phyloP scores from a whole-genome alignment of 2,113 vertebrate genomes.

The Halcyon malimbica region DNA sequence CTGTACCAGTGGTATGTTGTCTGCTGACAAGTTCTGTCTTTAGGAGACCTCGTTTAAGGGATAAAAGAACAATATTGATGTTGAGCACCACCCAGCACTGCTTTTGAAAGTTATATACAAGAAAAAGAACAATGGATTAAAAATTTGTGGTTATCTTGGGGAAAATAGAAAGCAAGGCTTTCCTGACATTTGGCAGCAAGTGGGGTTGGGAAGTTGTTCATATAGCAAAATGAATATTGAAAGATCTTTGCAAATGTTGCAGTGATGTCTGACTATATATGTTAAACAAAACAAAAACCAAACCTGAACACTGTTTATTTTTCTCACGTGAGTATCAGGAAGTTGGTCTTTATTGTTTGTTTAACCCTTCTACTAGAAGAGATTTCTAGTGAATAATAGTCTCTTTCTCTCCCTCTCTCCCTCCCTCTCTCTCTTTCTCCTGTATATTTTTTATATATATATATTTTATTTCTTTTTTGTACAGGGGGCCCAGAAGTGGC shows the following conservation, averaged over 20 bases:
- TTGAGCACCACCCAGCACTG: neutral
- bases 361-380: neutral
- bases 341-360: neutral
- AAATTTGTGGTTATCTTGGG: neutral
- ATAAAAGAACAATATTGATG: neutral
- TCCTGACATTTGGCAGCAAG: neutral
- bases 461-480: neutral
- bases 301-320: neutral
- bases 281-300: neutral
- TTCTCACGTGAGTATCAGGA: neutral
- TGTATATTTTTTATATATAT: neutral
- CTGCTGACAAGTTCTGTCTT: neutral
- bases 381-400: neutral
- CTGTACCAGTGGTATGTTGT: neutral
- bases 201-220: neutral
- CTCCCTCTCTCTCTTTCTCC: neutral
- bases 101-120: neutral
- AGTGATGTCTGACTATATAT: neutral
- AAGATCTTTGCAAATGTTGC: neutral
- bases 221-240: neutral
- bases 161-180: neutral
- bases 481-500: constrained; percentile 88
- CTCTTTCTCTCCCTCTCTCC: neutral
- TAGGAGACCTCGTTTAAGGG: neutral
- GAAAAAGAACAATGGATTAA: neutral